A percentile compares a stretch with the other conserved stretches of the same genome.
These are phyloP conservation scores for Clupea harengus DNA, from an alignment of 2,113 vertebrate genomes.

Conservation along the genomic window DNA sequence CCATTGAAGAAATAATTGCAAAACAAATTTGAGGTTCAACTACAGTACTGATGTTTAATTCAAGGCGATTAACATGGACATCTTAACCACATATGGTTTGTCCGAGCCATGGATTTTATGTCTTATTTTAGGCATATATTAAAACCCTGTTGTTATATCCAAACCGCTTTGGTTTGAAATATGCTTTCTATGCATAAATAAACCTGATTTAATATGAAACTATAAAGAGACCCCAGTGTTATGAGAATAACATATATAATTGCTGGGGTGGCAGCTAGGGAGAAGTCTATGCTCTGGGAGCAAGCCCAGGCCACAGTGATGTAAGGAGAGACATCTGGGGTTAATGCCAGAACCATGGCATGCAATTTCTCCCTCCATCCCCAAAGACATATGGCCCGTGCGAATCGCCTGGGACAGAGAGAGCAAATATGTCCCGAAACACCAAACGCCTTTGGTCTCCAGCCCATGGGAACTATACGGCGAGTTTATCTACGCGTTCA, in stretches of 20 bases:
- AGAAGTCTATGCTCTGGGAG: neutral
- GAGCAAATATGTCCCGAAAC: conserved; percentile 3
- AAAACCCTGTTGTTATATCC: neutral
- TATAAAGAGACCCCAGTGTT: neutral
- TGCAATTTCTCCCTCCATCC: neutral
- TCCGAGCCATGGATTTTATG: neutral
- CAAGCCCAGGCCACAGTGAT: neutral
- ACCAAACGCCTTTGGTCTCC: conserved; percentile 18
- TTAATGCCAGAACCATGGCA: neutral
- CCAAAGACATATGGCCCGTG: neutral
- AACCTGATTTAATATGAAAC: conserved; percentile 14
- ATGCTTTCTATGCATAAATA: neutral
- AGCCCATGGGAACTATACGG: neutral
- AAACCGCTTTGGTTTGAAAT: neutral
- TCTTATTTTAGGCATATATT: neutral
- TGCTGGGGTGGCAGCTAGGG: neutral
- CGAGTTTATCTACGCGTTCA: conserved; percentile 6
- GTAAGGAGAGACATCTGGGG: conserved; percentile 1
- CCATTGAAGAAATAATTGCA: neutral
- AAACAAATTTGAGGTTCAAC: neutral
- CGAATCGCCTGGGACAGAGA: neutral
- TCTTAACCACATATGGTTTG: neutral
- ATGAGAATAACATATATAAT: neutral
- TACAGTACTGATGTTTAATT: neutral
- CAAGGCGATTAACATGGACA: neutral